phyloP scores from a whole-genome alignment of 2,888 invertebrate species.

The Parasteatoda lunata region DNA sequence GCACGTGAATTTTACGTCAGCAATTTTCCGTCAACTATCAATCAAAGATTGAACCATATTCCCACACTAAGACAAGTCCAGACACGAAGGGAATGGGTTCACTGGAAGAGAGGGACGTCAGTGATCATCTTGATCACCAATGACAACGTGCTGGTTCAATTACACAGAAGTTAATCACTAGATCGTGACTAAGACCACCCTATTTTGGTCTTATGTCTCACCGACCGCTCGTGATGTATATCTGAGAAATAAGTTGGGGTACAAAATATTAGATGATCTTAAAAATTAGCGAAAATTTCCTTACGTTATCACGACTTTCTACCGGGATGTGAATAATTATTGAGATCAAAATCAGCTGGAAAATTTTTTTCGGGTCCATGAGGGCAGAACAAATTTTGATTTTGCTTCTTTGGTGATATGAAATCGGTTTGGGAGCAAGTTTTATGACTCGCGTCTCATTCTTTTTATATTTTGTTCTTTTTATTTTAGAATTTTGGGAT shows the following conservation, averaged over 20 bases:
- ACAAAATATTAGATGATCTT: background rate
- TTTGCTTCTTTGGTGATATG: slow-evolving; percentile 5
- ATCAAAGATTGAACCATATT: background rate
- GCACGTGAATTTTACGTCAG: background rate
- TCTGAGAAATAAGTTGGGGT: slow-evolving; percentile 17
- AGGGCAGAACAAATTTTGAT: background rate
- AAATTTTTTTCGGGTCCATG: background rate
- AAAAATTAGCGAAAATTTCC: background rate
- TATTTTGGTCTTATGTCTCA: background rate
- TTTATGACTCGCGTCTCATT: too few species aligned
- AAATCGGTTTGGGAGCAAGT: background rate
- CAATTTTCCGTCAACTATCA: background rate
- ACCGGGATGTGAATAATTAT: slow-evolving; percentile 42
- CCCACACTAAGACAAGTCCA: background rate
- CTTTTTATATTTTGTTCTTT: background rate
- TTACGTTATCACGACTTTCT: slow-evolving; percentile 26
- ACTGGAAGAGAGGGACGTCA: background rate
- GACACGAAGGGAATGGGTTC: background rate
- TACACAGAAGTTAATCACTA: slow-evolving; percentile 53
- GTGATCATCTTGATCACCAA: background rate
- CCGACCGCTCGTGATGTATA: slow-evolving; percentile 42
- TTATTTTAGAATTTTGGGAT: background rate
- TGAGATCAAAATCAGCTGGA: slow-evolving; percentile 13
- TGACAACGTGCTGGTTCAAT: slow-evolving; percentile 34
- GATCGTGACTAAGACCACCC: slow-evolving; percentile 35